Evolutionary conservation across 2,888 invertebrate species (phyloP).

Genomic region (Rhagonycha fulva): DNA sequence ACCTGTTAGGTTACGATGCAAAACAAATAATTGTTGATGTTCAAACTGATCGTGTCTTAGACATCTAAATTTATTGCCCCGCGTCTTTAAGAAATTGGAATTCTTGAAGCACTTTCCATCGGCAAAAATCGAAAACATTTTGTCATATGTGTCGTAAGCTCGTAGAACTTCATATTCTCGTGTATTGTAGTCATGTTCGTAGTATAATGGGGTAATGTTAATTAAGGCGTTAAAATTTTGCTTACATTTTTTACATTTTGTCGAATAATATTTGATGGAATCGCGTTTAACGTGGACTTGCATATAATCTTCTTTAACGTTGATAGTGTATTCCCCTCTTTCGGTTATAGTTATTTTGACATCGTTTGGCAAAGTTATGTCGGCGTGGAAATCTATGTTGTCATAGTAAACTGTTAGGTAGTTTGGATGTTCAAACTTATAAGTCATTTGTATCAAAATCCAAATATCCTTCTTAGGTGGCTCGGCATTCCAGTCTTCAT

Average conservation of each 20-base stretch:
- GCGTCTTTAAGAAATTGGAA: not conserved
- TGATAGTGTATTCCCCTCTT: not conserved
- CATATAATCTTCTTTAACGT: not conserved
- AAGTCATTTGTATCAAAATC: constrained; percentile 16
- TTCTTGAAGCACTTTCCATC: constrained; percentile 8
- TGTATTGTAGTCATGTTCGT: not conserved
- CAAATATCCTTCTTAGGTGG: not conserved
- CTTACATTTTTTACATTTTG: constrained; percentile 3
- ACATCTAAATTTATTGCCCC: constrained; percentile 4
- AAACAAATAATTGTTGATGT: constrained; percentile 6
- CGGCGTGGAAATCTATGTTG: not conserved
- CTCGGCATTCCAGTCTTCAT: not conserved
- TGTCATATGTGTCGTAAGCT: constrained; percentile 12
- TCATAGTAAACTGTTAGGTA: constrained; percentile 13
- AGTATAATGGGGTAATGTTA: constrained; percentile 4
- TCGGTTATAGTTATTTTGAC: not conserved
- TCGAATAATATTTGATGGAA: not conserved
- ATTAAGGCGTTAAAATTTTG: not conserved
- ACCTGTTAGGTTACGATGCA: constrained; percentile 10
- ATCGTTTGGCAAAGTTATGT: constrained; percentile 3
- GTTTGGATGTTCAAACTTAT: constrained; percentile 30
- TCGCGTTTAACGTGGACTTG: not conserved
- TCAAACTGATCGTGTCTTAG: not conserved
- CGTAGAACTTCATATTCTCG: not conserved
- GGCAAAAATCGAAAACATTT: constrained; percentile 7